Percentiles rank a stretch among this genome's conserved stretches.
Conservation (phyloP, 2,888 invertebrate genomes). For the Lithophane socia region DNA sequence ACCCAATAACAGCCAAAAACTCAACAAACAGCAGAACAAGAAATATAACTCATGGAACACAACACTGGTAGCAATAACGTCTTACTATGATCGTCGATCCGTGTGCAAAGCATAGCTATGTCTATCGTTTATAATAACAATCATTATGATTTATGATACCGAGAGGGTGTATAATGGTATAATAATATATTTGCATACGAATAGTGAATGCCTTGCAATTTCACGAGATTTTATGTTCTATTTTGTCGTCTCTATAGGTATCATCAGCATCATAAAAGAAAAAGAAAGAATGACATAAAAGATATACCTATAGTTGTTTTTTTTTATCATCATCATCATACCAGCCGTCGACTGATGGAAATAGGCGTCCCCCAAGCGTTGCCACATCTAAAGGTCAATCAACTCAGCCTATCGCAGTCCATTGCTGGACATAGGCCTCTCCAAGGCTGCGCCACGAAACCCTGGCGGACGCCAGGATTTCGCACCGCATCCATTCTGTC, state of each 20-base stretch:
- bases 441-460: too few relatives aligned
- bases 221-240: slow-evolving; percentile 18
- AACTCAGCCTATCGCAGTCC: too few relatives aligned
- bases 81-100: background rate
- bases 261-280: background rate
- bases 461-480: too few relatives aligned
- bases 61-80: background rate
- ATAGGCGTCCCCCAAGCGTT: too few relatives aligned
- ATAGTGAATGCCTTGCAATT: slow-evolving; percentile 19
- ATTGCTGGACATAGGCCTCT: too few relatives aligned
- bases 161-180: slow-evolving; percentile 9
- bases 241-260: background rate
- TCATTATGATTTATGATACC: slow-evolving; percentile 22
- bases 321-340: background rate
- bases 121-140: slow-evolving; percentile 29
- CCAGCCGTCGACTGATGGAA: too few relatives aligned
- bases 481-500: too few relatives aligned
- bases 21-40: background rate
- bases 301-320: background rate
- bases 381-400: too few relatives aligned
- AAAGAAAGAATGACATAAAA: background rate
- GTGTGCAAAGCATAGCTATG: background rate
- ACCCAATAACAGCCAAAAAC: too few relatives aligned
- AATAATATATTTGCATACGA: slow-evolving; percentile 45
- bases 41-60: background rate